A percentile compares a stretch with the other conserved stretches of the same genome.
Evolutionary conservation across 2,888 invertebrate genomes (phyloP).

Genomic region (Thera obeliscata): DNA sequence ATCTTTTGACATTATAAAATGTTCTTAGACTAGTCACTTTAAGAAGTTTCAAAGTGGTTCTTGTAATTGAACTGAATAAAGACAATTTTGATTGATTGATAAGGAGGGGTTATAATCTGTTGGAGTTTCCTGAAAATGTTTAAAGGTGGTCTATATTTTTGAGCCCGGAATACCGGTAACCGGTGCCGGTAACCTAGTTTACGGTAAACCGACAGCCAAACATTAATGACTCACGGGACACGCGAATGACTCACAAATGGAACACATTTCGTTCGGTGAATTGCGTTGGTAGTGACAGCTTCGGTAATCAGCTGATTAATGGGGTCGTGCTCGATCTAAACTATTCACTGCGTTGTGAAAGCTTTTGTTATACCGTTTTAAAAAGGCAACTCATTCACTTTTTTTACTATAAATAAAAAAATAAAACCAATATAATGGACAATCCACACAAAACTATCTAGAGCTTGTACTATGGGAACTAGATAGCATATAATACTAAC

Average conservation of each 20-base stretch:
- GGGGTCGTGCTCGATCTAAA: slow-evolving; percentile 14
- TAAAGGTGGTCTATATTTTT: background rate
- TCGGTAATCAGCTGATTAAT: slow-evolving; percentile 31
- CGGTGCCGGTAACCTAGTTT: slow-evolving; percentile 5
- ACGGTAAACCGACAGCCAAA: background rate
- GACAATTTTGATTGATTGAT: too few species aligned
- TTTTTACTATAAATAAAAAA: too few species aligned
- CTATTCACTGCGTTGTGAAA: background rate
- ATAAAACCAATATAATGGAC: too few species aligned
- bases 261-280: slow-evolving; percentile 27
- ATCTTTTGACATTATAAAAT: too few species aligned
- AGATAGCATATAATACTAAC: too few species aligned
- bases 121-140: background rate
- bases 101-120: background rate
- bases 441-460: too few species aligned
- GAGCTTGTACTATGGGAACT: too few species aligned
- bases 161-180: background rate
- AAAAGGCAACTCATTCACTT: too few species aligned
- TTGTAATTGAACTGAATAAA: too few species aligned
- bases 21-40: too few species aligned
- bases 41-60: too few species aligned
- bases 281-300: slow-evolving; percentile 26
- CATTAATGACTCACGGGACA: slow-evolving; percentile 39
- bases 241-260: slow-evolving; percentile 36
- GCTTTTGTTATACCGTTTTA: background rate